Evolutionary conservation across 2,113 vertebrate genomes (phyloP).

Genomic region (Amphiprion ocellaris): DNA sequence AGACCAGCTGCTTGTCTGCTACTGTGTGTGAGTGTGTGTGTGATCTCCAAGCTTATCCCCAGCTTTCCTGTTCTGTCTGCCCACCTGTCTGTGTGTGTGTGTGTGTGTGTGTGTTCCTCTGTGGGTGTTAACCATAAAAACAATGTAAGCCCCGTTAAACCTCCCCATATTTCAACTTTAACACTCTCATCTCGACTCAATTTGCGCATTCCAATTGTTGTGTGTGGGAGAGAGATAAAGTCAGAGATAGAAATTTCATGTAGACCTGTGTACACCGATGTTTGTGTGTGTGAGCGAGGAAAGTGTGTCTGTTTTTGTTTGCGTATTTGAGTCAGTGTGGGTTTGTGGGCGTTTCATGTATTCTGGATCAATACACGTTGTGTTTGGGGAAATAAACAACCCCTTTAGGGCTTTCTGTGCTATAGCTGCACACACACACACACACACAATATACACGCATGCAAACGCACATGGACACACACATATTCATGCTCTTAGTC

Average conservation of each 20-base stretch:
- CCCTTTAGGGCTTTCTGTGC: conserved; percentile 48
- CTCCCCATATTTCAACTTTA: conserved; percentile 65
- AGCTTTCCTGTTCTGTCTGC: conserved; percentile 49
- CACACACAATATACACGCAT: neutral
- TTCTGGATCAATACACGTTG: conserved; percentile 63
- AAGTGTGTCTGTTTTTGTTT: conserved; percentile 21
- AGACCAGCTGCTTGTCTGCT: conserved; percentile 45
- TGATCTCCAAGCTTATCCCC: conserved; percentile 37
- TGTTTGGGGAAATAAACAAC: conserved; percentile 68
- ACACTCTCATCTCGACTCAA: conserved; percentile 60
- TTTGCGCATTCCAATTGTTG: conserved; percentile 54
- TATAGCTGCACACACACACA: conserved; percentile 29
- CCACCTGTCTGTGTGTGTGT: conserved; percentile 49
- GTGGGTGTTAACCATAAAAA: conserved; percentile 75
- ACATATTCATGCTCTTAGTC: conserved; percentile 1
- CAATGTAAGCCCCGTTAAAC: conserved; percentile 67
- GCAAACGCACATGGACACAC: neutral
- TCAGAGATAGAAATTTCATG: conserved; percentile 47
- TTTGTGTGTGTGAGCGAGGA: conserved; percentile 11
- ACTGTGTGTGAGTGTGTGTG: neutral
- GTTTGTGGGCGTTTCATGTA: conserved; percentile 51
- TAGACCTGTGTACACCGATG: conserved; percentile 5
- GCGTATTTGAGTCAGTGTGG: conserved; percentile 27
- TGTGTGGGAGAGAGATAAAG: conserved; percentile 60
- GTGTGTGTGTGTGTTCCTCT: conserved; percentile 43